These are phyloP conservation scores for Sminthurides bifidus DNA, from an alignment of 1,140 invertebrate species.

Conservation along the genomic window DNA sequence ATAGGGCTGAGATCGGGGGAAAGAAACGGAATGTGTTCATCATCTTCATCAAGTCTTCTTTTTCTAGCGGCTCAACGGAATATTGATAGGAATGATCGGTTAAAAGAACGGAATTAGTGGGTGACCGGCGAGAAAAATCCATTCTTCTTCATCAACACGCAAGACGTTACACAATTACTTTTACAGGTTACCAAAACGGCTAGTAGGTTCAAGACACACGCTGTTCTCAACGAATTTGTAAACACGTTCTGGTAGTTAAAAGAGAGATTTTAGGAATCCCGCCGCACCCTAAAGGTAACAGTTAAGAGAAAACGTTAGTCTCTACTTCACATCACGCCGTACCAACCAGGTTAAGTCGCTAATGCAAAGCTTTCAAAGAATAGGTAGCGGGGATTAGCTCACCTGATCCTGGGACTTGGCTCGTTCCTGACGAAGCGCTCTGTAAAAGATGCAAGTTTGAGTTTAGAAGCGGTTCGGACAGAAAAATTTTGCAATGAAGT, in stretches of 20 bases:
- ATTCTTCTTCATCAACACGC: not conserved
- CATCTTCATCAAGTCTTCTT: too few relatives aligned
- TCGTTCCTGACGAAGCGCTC: slow-evolving; percentile 19
- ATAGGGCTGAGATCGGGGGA: too few relatives aligned
- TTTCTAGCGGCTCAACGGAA: too few relatives aligned
- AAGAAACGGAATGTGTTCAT: too few relatives aligned
- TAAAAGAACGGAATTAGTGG: not conserved
- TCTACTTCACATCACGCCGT: not conserved
- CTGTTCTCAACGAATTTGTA: too few relatives aligned
- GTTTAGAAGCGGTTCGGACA: too few relatives aligned
- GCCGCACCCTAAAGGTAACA: slow-evolving; percentile 12
- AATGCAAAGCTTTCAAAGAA: not conserved
- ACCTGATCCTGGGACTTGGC: slow-evolving; percentile 17
- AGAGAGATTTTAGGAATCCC: slow-evolving; percentile 29
- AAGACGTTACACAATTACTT: not conserved
- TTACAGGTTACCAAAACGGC: not conserved
- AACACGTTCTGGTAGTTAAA: too few relatives aligned
- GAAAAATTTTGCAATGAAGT: not conserved
- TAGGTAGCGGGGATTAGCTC: not conserved
- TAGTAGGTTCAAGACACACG: too few relatives aligned
- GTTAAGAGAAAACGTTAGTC: slow-evolving; percentile 3
- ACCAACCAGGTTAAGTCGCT: slow-evolving; percentile 6
- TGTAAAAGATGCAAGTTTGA: slow-evolving; percentile 13
- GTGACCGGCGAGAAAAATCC: not conserved
- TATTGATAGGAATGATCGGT: too few relatives aligned